These are phyloP conservation scores for Sciaenops ocellatus DNA, from an alignment of 2,797 vertebrate genomes.

Conservation along the genomic window DNA sequence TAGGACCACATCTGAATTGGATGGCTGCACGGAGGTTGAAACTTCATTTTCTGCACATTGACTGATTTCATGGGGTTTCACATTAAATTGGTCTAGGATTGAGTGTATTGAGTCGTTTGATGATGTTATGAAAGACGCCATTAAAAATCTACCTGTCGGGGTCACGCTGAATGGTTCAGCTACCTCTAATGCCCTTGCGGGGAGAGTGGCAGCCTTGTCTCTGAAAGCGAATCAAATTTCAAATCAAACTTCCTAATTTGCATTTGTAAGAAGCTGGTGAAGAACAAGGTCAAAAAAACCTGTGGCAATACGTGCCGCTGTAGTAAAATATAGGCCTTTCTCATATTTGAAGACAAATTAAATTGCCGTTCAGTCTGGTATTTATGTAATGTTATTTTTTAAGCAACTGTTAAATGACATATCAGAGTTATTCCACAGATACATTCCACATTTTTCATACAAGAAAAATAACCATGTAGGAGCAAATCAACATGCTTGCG, in stretches of 20 bases:
- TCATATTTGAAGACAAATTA: conserved; percentile 41
- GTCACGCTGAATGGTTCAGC: conserved; percentile 72
- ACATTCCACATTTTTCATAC: conserved; percentile 26
- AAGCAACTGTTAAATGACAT: conserved; percentile 26
- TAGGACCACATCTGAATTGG: conserved; percentile 67
- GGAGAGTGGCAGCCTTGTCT: conserved; percentile 57
- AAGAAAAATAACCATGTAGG: conserved; percentile 46
- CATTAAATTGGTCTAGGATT: conserved; percentile 75
- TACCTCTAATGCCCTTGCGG: conserved; percentile 66
- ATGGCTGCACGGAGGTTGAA: conserved; percentile 62
- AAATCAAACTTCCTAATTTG: conserved; percentile 76
- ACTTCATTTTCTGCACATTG: conserved; percentile 78
- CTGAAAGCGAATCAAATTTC: conserved; percentile 76
- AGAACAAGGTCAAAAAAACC: conserved; percentile 67
- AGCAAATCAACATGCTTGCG: conserved; percentile 64
- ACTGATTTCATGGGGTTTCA: conserved; percentile 79
- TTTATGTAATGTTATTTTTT: conserved; percentile 52
- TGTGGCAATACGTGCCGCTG: conserved; percentile 28
- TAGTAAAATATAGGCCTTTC: conserved; percentile 42
- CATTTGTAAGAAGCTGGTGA: conserved; percentile 63
- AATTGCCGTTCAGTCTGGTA: conserved; percentile 31
- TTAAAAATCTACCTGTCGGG: conserved; percentile 78
- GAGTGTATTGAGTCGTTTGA: conserved; percentile 78
- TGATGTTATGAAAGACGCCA: conserved; percentile 78
- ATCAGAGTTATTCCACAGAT: conserved; percentile 28